Evolutionary conservation across 1,140 invertebrate genomes (phyloP), one percentile per base, ranked within the genome.

Genomic region (Cherax destructor): DNA sequence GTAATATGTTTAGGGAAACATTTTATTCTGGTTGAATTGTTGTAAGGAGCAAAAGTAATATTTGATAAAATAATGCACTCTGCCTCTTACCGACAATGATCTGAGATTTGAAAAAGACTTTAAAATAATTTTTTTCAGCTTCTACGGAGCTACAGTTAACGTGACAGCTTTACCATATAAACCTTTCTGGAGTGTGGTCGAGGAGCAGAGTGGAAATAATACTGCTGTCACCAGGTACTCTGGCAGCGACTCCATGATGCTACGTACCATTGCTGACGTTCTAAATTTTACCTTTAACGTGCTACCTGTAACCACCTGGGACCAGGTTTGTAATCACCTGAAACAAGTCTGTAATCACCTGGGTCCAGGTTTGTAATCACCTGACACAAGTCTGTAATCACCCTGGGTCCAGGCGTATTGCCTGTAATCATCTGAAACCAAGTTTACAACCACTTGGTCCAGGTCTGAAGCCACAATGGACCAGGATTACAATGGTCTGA

Each of bases 211-310:
- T 4, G 41, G 41, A 3, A 30, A 78, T 6, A 0, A 0, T 18
- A 30, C 30, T 30, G 16, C 11, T 11, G 47, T 52, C 5, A 52
- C 7, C 9, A 52, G 47, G 13, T 49, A 50, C 41, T 41, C 78
- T 47, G 78, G 78, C 18, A 79, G 30, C 11, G 78, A 79, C 52
- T 49, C 16, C 78, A 16, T 50, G 24, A 79, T 79, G 78, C 78
- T 79, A 1, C 13, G 18, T 13, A 50, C 78, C 13, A 41, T 79
- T 16, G 78, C 78, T 16, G 47, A 18, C 0, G 41, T n/a, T 4
- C 78, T 79, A 9, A 79, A 79, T 47, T 79, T 79, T 52, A 79
- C 78, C 13, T 50, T 50, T 41, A 50, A 79, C n/a, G 52, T 79
- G 9, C 78, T 79, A 2, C 78, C 78, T 3, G 47, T 79, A 9